Evolutionary conservation across 92 coral and sea anemone genomes (phyloP).

Genomic region (Meandrina meandrites): DNA sequence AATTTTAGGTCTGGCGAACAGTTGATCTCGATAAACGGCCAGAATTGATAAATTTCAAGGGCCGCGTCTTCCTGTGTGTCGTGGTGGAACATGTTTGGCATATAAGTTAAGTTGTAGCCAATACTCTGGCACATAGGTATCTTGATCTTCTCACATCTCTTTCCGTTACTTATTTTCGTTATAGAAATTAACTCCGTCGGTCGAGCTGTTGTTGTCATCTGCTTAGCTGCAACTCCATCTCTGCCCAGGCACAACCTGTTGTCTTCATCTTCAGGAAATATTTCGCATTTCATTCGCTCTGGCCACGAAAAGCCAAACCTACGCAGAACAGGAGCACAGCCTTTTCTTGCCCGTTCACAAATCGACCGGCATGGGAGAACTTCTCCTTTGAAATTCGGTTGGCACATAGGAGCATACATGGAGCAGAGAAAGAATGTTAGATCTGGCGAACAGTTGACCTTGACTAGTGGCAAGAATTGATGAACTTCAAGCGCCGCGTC

Average conservation of each 20-base stretch:
- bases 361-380: slow-evolving; percentile 89
- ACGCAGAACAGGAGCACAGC: slow-evolving; percentile 83
- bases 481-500: slow-evolving; percentile 98
- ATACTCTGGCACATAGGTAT: slow-evolving; percentile 93
- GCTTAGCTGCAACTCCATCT: too few relatives aligned
- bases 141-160: slow-evolving; percentile 91
- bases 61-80: slow-evolving; percentile 97
- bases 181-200: slow-evolving; percentile 69
- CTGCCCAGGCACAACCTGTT: too few relatives aligned
- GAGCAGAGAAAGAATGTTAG: slow-evolving; percentile 87
- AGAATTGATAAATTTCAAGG: slow-evolving; percentile 96
- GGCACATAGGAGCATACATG: slow-evolving; percentile 91
- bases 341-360: slow-evolving; percentile 82
- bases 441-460: slow-evolving; percentile 91
- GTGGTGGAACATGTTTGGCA: slow-evolving; percentile 97
- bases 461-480: slow-evolving; percentile 96
- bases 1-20: slow-evolving; percentile 87
- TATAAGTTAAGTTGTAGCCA: slow-evolving; percentile 91
- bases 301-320: slow-evolving; percentile 95
- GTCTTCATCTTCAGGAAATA: slow-evolving; percentile 71
- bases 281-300: slow-evolving; percentile 87
- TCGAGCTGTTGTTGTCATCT: slow-evolving; percentile 6
- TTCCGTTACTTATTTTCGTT: too few relatives aligned
- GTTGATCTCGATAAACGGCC: slow-evolving; percentile 97
- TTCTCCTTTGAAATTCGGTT: slow-evolving; percentile 67